Evolutionary conservation across 2,888 invertebrate species (phyloP), one percentile per base, ranked within the genome.

Genomic region (Eretmocerus hayati): DNA sequence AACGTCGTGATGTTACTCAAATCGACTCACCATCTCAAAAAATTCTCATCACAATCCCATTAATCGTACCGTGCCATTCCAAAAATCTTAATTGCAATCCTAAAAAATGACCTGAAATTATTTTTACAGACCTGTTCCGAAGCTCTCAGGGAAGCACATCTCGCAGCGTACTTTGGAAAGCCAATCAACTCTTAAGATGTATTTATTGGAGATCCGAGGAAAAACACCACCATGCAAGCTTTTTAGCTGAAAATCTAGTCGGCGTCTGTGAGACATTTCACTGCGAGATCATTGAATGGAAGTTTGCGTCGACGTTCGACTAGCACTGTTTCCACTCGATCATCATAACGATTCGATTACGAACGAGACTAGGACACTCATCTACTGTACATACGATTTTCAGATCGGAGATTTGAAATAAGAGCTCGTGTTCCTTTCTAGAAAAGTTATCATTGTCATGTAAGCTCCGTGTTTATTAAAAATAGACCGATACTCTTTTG

Each of bases 81-180:
- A 38, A 15, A n/a, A 22, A 44, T 32, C 43, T 23, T 16, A 30
- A 22, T 13, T n/a, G 2, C 20, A 8, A 44, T 47, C 8, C 31
- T 31, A 40, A 41, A 9, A 26, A 1, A 1, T 26, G 39, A 44
- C 46, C 38, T 54, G 48, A 46, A 46, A 50, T 47, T 47, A 55
- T 61, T 59, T 54, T 80, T 79, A 0, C 77, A 93, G 93, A 99
- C 99, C 40, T 94, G 95, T 63, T 78, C 97, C 5, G 99, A 99
- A 75, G 99, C 99, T 2, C 79, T 99, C 49, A 83, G 96, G 69
- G 99, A 99, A 78, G 99, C 99, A 26, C 93, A 95, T 70, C 69
- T 97, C 58, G 87, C 92, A 13, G 96, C 99, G 21, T 94, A 90
- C 72, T 87, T 81, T 70, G 99, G 99, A 64, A 97, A 97, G 77